Evolutionary conservation across 2,888 invertebrate species (phyloP), one percentile per base, ranked within the genome.

Genomic region (Epinotia nisella): DNA sequence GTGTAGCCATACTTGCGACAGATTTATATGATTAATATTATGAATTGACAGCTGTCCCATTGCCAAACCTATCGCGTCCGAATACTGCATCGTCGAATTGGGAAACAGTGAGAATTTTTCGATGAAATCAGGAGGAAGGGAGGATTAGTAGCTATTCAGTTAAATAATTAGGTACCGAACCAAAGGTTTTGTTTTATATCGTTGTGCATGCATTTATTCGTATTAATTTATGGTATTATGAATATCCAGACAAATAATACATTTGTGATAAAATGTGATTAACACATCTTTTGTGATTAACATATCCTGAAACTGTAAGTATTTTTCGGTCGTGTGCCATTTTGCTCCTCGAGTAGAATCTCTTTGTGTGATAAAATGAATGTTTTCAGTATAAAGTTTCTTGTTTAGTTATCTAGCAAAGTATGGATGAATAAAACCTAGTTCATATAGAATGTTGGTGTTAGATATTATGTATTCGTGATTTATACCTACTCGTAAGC

Each of bases 261-360:
- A 45, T 67, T 61, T 71, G 71, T 71, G 71, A 71, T 71, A 71
- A 49, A 35, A 60, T 71, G 71, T 71, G 71, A 71, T 71, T 41
- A 66, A 41, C 71, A 39, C 21, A 66, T 51, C 49, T 68, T 67
- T 59, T 66, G 53, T 24, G 65, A 59, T 53, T n/a, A n/a, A n/a
- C n/a, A 41, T 51, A 60, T 3, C 24, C 11, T 19, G 4, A 55
- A 60, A 19, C n/a, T 60, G 1, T 29, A 53, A 49, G 49, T 68
- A 55, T 49, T 7, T 35, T 11, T 13, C 59, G 69, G 56, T 13
- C 13, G 17, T 17, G 51, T 64, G 64, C 61, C 61, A 61, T 61
- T 53, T 61, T 24, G 3, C 13, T 64, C 15, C 45, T 45, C 10
- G 39, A 9, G 9, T n/a, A 19, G 21, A 61, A 61, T 45, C 1